These are phyloP conservation scores for Tricholauxania praeusta DNA, from an alignment of 2,888 invertebrate genomes.

Conservation along the genomic window DNA sequence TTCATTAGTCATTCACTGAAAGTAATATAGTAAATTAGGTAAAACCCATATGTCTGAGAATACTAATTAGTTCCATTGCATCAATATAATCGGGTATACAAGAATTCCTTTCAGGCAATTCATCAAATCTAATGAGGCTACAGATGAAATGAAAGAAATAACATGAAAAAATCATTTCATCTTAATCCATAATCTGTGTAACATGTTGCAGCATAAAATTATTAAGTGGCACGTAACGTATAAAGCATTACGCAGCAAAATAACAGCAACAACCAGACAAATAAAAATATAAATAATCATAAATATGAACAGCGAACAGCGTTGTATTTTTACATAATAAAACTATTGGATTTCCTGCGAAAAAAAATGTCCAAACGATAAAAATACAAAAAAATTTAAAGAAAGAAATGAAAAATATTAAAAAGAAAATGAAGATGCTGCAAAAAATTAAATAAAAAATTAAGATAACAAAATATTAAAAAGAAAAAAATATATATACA, in stretches of 20 bases:
- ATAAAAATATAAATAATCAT: constrained; percentile 1
- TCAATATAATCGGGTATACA: too few species aligned
- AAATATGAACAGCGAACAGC: not conserved
- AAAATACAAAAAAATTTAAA: constrained; percentile 8
- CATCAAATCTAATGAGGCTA: too few species aligned
- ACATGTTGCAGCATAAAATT: constrained; percentile 16
- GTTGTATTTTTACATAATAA: constrained; percentile 37
- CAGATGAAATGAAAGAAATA: too few species aligned
- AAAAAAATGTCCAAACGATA: constrained; percentile 19
- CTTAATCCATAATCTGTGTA: not conserved
- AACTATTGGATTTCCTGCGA: constrained; percentile 11
- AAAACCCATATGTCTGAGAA: too few species aligned
- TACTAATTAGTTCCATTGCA: too few species aligned
- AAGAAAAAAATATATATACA: not conserved
- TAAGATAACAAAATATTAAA: not conserved
- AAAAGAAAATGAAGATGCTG: constrained; percentile 23
- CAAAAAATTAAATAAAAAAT: constrained; percentile 5
- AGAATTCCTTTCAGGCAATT: too few species aligned
- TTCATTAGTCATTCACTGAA: too few species aligned
- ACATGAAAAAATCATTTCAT: not conserved
- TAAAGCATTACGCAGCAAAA: constrained; percentile 29
- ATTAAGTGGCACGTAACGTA: constrained; percentile 37
- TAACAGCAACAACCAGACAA: constrained; percentile 4
- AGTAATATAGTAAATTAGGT: too few species aligned
- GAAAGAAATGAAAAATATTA: constrained; percentile 9